Evolutionary conservation across 1,140 invertebrate species (phyloP).

Genomic region (Periplaneta americana): DNA sequence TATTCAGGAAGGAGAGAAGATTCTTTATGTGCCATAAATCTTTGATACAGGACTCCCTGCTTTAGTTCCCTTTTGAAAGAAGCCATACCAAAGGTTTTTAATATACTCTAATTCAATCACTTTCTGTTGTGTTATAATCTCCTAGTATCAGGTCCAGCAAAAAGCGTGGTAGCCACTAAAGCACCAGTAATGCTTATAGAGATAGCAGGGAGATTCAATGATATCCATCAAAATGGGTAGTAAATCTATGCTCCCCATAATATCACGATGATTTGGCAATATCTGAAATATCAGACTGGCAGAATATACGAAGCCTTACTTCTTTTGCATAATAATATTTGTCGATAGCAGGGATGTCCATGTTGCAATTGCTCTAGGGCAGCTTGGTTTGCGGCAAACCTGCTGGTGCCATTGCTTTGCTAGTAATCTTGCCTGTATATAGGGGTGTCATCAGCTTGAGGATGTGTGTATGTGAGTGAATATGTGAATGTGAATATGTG

Average conservation of each 20-base stretch:
- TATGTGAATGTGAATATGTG: background rate
- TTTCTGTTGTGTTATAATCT: no score
- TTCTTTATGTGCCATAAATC: no score
- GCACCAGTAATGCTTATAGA: no score
- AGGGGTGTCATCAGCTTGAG: background rate
- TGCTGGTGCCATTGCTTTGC: background rate
- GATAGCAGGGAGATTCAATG: no score
- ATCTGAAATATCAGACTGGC: background rate
- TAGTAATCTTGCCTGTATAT: background rate
- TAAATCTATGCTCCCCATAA: background rate
- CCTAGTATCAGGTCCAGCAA: no score
- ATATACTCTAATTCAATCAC: no score
- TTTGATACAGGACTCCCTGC: no score
- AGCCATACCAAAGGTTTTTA: no score
- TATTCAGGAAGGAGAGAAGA: no score
- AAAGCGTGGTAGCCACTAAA: no score
- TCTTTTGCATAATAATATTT: background rate
- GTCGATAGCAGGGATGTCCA: background rate
- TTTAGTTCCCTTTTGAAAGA: no score
- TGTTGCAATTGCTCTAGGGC: background rate
- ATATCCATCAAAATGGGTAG: no score
- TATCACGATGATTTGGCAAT: background rate
- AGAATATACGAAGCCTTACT: background rate
- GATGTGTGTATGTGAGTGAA: background rate
- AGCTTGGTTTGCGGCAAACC: background rate